Conservation (phyloP, 1,140 invertebrate genomes). For the Habropoda laboriosa region DNA sequence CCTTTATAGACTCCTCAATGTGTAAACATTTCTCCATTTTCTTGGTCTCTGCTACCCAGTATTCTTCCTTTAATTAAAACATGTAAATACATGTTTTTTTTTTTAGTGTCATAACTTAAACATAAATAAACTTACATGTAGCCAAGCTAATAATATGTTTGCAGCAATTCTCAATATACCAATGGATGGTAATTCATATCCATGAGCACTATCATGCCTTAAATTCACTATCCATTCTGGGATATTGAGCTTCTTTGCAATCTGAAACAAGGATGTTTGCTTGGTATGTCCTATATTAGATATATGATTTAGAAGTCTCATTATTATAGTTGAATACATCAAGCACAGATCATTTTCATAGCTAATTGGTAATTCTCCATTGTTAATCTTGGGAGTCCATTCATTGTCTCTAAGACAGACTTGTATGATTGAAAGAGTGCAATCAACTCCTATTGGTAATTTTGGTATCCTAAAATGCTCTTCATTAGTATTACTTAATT, state of each 20-base stretch:
- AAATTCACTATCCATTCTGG: slow-evolving; percentile 86
- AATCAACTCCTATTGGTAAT: slow-evolving; percentile 86
- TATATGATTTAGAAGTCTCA: slow-evolving; percentile 85
- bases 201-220: slow-evolving; percentile 86
- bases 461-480: slow-evolving; percentile 82
- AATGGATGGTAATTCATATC: slow-evolving; percentile 83
- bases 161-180: slow-evolving; percentile 82
- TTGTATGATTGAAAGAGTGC: slow-evolving; percentile 85
- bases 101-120: background rate
- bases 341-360: slow-evolving; percentile 82
- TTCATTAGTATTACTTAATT: background rate
- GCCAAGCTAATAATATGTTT: slow-evolving; percentile 83
- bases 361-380: slow-evolving; percentile 66
- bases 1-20: slow-evolving; percentile 62
- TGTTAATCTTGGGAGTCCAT: slow-evolving; percentile 70
- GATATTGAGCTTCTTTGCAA: slow-evolving; percentile 83
- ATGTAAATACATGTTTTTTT: background rate
- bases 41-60: slow-evolving; percentile 66
- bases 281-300: slow-evolving; percentile 81
- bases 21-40: slow-evolving; percentile 69
- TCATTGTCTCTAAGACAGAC: slow-evolving; percentile 81
- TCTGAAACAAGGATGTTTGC: slow-evolving; percentile 82
- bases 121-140: slow-evolving; percentile 79
- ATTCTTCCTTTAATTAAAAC: slow-evolving; percentile 69
- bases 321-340: slow-evolving; percentile 84